Conservation (phyloP, 2,888 invertebrate species). For the Muschampia plurimacula region DNA sequence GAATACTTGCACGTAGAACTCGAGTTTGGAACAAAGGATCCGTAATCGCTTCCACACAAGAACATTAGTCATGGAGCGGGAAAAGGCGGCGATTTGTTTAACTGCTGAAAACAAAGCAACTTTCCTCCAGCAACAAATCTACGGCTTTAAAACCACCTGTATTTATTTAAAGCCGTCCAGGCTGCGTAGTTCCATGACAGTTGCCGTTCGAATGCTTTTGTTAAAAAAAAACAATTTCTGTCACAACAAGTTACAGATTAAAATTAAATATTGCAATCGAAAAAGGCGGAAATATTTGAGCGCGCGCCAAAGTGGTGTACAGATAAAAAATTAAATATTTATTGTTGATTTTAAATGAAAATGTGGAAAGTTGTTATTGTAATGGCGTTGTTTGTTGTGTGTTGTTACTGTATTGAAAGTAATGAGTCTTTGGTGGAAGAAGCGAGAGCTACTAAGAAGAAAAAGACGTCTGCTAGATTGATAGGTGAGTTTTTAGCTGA, state of each 20-base stretch:
- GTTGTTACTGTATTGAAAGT: slow-evolving; percentile 61
- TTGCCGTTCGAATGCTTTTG: slow-evolving; percentile 14
- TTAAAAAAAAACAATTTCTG: slow-evolving; percentile 18
- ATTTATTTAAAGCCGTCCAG: slow-evolving; percentile 64
- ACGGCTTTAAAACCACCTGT: slow-evolving; percentile 47
- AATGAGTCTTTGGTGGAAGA: slow-evolving; percentile 63
- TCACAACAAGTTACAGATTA: slow-evolving; percentile 19
- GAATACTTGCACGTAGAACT: slow-evolving; percentile 55
- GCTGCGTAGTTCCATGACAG: slow-evolving; percentile 56
- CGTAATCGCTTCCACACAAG: slow-evolving; percentile 67
- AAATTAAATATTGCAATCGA: slow-evolving; percentile 15
- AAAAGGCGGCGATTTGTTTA: slow-evolving; percentile 72
- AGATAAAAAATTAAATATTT: slow-evolving; percentile 12
- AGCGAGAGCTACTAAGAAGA: slow-evolving; percentile 74
- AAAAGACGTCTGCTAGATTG: slow-evolving; percentile 58
- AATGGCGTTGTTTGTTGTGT: slow-evolving; percentile 60
- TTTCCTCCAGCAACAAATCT: slow-evolving; percentile 72
- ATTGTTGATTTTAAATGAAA: slow-evolving; percentile 35
- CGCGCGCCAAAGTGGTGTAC: slow-evolving; percentile 13
- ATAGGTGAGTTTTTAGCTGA: slow-evolving; percentile 55
- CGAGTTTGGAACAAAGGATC: slow-evolving; percentile 64
- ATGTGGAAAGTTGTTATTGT: slow-evolving; percentile 64
- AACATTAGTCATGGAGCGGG: slow-evolving; percentile 73
- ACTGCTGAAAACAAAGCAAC: slow-evolving; percentile 74
- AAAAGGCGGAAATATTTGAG: slow-evolving; percentile 21